Evolutionary conservation across 2,888 invertebrate genomes (phyloP), one percentile per base, ranked within the genome.

Genomic region (Epiblema foenella): DNA sequence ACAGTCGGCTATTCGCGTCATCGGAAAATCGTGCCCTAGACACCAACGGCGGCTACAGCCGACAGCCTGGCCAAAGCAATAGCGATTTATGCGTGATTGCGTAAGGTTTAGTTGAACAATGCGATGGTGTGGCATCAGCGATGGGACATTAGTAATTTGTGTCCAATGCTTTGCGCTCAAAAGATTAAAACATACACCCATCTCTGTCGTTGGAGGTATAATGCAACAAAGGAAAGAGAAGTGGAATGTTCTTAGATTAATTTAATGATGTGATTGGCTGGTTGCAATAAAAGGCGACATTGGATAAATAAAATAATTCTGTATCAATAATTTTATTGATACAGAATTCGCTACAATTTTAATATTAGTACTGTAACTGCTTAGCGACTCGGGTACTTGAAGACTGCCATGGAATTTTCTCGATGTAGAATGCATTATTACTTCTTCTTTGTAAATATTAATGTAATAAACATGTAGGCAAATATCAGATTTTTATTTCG

Each of bases 401-500:
- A 70, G 70, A 70, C 60, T 70, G 70, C 60, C 60, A 49, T 69
- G 58, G 58, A 64, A 59, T 64, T 49, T 58, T 62, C 42, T 39
- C 2, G 51, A 39, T 42, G 17, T 51, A 17, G 24, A 20, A 46
- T 52, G 57, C 57, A 58, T 60, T 20, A 60, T 57, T 58, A 69
- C 42, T 24, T 64, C 29, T 20, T 8, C 11, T 29, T 62, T 70
- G 70, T 70, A 70, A 66, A 70, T 70, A 65, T 58, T 59, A 59
- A 64, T 64, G 9, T n/a, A 66, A 60, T 59, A 70, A 33, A 66
- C 52, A 18, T 54, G 54, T 70, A 70, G 66, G 66, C 66, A 66
- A 68, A 66, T 70, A 49, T 65, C 46, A 66, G 66, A 70, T 60
- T 59, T 70, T 64, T 69, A 65, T 58, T 64, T 64, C n/a, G 58